Percentiles rank a stretch among this genome's conserved stretches.
These are phyloP conservation scores for Alouatta palliata DNA, from an alignment of 2,113 vertebrate genomes.

Conservation along the genomic window DNA sequence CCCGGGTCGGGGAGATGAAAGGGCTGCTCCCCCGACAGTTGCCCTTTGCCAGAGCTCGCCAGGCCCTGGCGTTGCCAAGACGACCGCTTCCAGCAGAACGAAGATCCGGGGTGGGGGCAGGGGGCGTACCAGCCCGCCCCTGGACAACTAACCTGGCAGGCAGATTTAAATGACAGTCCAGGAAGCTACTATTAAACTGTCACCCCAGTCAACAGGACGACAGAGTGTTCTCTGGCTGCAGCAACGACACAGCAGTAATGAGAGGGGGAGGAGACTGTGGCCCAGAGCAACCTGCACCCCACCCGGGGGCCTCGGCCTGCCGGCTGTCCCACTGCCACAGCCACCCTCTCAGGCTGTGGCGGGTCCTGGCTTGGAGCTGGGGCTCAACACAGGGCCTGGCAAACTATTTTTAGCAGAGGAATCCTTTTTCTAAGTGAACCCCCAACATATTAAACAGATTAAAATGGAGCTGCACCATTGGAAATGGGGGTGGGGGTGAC, in stretches of 20 bases:
- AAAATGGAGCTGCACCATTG: background rate
- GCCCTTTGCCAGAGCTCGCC: slow-evolving; percentile 90
- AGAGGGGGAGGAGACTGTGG: slow-evolving; percentile 82
- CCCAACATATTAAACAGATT: background rate
- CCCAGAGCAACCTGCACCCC: slow-evolving; percentile 50
- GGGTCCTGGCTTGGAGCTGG: background rate
- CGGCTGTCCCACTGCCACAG: background rate
- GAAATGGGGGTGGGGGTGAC: background rate
- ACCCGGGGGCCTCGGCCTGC: background rate
- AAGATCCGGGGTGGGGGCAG: slow-evolving; percentile 86
- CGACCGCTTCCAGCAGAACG: slow-evolving; percentile 89
- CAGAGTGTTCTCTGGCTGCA: slow-evolving; percentile 82
- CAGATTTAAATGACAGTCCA: slow-evolving; percentile 88
- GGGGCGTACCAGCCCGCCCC: slow-evolving; percentile 80
- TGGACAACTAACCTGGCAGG: slow-evolving; percentile 82
- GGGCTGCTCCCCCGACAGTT: slow-evolving; percentile 73
- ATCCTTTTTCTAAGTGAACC: slow-evolving; percentile 14
- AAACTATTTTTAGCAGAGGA: slow-evolving; percentile 4
- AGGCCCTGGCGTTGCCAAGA: slow-evolving; percentile 94
- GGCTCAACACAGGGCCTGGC: background rate
- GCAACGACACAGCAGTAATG: slow-evolving; percentile 80
- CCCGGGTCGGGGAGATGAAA: slow-evolving; percentile 59
- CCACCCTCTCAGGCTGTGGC: slow-evolving; percentile 6
- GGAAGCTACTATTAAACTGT: slow-evolving; percentile 88
- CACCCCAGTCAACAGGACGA: slow-evolving; percentile 82